Conservation (phyloP, 2,797 vertebrate genomes). For the Margarornis squamiger region DNA sequence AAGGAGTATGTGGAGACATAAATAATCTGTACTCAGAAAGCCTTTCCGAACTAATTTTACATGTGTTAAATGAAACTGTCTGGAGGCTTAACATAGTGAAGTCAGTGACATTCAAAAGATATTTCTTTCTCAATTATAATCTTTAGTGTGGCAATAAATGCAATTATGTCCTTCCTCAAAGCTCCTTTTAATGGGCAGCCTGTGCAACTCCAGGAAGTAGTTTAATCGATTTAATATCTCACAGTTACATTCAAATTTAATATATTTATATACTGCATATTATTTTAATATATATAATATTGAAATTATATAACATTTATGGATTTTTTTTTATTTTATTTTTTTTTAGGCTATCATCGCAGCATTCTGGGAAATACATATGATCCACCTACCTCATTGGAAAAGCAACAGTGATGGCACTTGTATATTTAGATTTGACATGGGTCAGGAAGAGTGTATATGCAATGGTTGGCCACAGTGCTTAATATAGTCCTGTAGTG, state of each 20-base stretch:
- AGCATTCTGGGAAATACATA: background rate
- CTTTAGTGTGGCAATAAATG: background rate
- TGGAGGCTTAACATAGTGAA: background rate
- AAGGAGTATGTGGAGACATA: background rate
- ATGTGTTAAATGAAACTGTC: background rate
- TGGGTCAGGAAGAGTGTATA: background rate
- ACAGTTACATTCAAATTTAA: background rate
- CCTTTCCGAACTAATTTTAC: background rate
- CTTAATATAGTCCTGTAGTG: background rate
- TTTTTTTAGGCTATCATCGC: background rate
- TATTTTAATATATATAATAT: background rate
- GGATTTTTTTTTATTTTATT: no score
- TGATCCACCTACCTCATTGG: background rate
- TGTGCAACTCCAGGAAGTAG: background rate
- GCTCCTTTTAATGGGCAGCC: background rate
- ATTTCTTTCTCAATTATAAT: background rate
- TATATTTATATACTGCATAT: background rate
- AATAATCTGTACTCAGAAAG: background rate
- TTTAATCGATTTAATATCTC: background rate
- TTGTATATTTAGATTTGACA: background rate
- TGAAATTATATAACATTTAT: background rate
- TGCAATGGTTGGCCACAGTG: background rate
- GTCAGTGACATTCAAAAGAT: background rate
- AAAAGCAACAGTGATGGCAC: background rate
- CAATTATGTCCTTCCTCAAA: background rate